phyloP scores from a whole-genome alignment of 2,888 invertebrate genomes.

The Chymomyza amoena region DNA sequence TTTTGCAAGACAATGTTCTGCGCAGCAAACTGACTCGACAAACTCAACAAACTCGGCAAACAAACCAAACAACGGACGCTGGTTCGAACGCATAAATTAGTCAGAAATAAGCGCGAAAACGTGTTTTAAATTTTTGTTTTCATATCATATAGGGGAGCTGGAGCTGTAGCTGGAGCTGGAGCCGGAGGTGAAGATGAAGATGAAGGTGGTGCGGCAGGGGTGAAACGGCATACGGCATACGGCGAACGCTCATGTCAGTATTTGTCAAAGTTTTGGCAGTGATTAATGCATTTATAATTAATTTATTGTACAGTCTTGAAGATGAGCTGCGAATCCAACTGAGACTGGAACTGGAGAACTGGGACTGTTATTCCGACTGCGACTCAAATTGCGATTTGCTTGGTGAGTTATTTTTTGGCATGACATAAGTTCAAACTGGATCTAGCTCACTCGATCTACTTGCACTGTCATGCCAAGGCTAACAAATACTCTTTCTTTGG shows the following conservation, averaged over 20 bases:
- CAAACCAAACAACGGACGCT: background rate
- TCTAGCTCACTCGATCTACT: background rate
- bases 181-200: too few species aligned
- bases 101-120: conserved; percentile 72
- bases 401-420: conserved; percentile 41
- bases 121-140: conserved; percentile 72
- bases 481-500: conserved; percentile 5
- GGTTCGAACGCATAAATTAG: conserved; percentile 66
- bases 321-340: background rate
- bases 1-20: conserved; percentile 10
- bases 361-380: background rate
- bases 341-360: background rate
- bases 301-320: conserved; percentile 61
- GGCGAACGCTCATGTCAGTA: conserved; percentile 71
- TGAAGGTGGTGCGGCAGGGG: conserved; percentile 8
- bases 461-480: background rate
- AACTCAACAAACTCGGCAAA: background rate
- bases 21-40: conserved; percentile 6
- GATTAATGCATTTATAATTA: conserved; percentile 76
- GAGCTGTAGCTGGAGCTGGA: background rate
- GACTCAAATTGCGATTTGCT: background rate
- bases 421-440: conserved; percentile 51
- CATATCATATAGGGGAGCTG: conserved; percentile 47
- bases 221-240: conserved; percentile 38
- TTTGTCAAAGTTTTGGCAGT: conserved; percentile 75